Evolutionary conservation across 2,888 invertebrate genomes (phyloP), one percentile per base, ranked within the genome.

Genomic region (Griposia aprilina): DNA sequence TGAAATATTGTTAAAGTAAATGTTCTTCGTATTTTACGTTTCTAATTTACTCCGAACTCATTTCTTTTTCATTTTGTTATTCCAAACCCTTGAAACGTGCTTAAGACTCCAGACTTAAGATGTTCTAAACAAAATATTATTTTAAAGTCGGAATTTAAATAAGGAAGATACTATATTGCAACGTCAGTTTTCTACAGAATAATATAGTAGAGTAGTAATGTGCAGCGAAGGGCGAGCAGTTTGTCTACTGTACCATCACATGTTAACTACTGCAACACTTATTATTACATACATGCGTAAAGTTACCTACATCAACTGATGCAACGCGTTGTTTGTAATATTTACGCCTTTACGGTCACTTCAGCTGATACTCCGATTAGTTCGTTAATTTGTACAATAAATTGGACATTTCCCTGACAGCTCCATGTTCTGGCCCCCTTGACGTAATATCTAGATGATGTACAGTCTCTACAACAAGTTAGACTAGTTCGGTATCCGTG

Each of bases 261-360:
- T 20, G 63, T 26, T 81, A 41, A 23, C 55, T 17, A 17, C 26
- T 63, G 48, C 17, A 65, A 55, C 26, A n/a, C 50, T 67, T 63
- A 72, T 66, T 67, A 77, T 77, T 85, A 86, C 85, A 81, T 86
- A 67, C 77, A 60, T 90, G 90, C 90, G 91, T 89, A 88, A 88
- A 87, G 78, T 88, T 90, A 88, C 88, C 79, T 82, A 88, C 88
- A 80, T 82, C 73, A 55, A 74, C 80, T 82, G 80, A 86, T 78
- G 87, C 85, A 87, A 89, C 66, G 57, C 66, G 63, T 68, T 73
- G 55, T 84, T 48, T 78, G 78, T 70, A 76, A 79, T 66, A 45
- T 79, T 78, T 77, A 74, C 79, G 79, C 76, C n/a, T 81, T 81
- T 82, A 85, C 85, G 82, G 76, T 81, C 76, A 83, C 70, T 80